phyloP scores from a whole-genome alignment of 2,888 invertebrate species.

The Stenurella melanura region DNA sequence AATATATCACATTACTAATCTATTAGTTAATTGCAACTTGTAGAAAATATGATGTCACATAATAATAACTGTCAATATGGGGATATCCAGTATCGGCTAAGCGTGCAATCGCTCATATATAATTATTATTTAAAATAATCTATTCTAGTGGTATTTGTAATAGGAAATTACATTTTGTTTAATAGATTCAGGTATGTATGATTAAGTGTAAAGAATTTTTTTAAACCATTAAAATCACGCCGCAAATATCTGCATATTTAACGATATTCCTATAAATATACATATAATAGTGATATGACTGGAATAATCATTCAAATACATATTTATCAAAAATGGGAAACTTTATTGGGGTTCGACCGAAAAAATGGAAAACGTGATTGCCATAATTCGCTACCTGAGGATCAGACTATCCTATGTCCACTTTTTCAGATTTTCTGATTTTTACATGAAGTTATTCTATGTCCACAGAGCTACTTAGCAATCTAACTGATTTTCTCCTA shows the following conservation, averaged over 20 bases:
- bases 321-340: no score
- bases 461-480: no score
- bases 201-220: not conserved
- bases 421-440: no score
- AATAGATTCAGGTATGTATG: not conserved
- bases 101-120: not conserved
- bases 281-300: no score
- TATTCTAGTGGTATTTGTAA: not conserved
- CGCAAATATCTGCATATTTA: not conserved
- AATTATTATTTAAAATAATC: not conserved
- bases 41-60: not conserved
- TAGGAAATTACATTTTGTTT: conserved; percentile 3
- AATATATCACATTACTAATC: not conserved
- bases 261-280: not conserved
- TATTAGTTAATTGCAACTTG: not conserved
- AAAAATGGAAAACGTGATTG: no score
- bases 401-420: no score
- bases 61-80: not conserved
- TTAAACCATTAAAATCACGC: not conserved
- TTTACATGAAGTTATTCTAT: no score
- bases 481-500: no score
- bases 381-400: no score
- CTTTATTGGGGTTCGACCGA: no score
- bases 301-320: no score
- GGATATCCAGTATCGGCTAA: not conserved